Base-by-base conservation (phyloP, 2,113 vertebrate genomes). In the Eptesicus fuscus region DNA sequence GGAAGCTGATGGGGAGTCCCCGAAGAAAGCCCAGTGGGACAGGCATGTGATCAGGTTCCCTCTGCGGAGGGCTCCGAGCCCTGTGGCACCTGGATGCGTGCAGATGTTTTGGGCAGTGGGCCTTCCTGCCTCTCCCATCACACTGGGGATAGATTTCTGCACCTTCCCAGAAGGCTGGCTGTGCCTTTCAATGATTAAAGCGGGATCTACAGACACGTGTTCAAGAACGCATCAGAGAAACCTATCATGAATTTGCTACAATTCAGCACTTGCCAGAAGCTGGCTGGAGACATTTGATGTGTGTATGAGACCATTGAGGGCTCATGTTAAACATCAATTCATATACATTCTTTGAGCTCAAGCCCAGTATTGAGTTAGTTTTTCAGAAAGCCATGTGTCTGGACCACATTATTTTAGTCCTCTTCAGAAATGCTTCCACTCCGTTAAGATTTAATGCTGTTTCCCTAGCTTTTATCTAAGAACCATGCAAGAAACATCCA, bases 381-480 rank as follows among this genome's bases (percentile, higher is more conserved):
- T 79, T 95, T 90, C 73, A 92, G 96, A 96, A 90, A 95, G 82
- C 91, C 65, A 9, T 91, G 85, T 95, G 94, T 95, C 97, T 97
- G 97, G 85, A 93, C 93, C 70, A 1, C 79, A 97, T 97, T 97
- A 97, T 88, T 90, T 63, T 13, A 85, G 96, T 85, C 30, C 78
- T 61, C 28, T 95, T 92, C 93, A 96, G 96, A 96, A 95, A 93
- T 3, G 42, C 94, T 94, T 90, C 77, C 51, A 91, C 35, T 95
- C 94, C 1, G 3, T 85, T 93, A 95, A 96, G 96, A 97, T 97
- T 97, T 96, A 97, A 94, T 96, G 96, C 86, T 83, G 70, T 88
- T 96, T 96, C 94, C 94, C 91, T n/a, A 69, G 84, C 94, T 97
- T 97, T 97, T 96, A 96, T 97, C 95, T 96, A 92, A 93, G 40